Evolutionary conservation across 2,113 vertebrate species (phyloP).

Genomic region (Mastomys coucha): DNA sequence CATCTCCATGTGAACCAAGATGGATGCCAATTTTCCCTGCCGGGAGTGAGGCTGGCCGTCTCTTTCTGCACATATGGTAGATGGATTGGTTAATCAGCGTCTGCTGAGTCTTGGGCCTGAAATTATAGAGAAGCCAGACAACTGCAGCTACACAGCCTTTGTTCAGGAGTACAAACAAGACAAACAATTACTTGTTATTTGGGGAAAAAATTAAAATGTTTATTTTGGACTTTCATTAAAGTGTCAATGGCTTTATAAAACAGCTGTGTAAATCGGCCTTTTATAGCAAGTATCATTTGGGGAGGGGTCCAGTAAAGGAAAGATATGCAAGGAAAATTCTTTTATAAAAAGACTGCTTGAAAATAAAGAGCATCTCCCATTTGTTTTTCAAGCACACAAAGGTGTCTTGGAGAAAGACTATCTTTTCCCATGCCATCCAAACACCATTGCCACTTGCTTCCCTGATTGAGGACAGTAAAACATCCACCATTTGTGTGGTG

Average conservation of each 20-base stretch:
- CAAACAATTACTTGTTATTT: conserved; percentile 88
- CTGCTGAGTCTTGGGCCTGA: conserved; percentile 89
- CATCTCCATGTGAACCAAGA: conserved; percentile 81
- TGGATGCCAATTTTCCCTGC: conserved; percentile 89
- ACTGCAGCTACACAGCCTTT: conserved; percentile 85
- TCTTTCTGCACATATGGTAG: conserved; percentile 94
- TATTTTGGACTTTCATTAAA: conserved; percentile 83
- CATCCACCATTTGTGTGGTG: background rate
- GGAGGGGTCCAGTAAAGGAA: conserved; percentile 41
- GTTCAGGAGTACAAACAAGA: conserved; percentile 84
- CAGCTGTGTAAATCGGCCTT: conserved; percentile 80
- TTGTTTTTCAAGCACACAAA: conserved; percentile 58
- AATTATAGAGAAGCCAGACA: conserved; percentile 88
- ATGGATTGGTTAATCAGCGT: conserved; percentile 92
- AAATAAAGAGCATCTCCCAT: conserved; percentile 38
- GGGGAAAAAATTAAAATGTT: conserved; percentile 81
- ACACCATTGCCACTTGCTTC: rapidly evolving
- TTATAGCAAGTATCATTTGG: conserved; percentile 72
- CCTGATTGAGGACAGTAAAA: conserved; percentile 4
- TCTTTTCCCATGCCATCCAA: conserved; percentile 30
- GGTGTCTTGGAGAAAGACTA: background rate
- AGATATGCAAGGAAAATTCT: conserved; percentile 31
- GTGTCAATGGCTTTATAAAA: conserved; percentile 81
- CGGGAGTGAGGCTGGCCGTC: conserved; percentile 89
- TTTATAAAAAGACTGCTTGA: conserved; percentile 19